Base-by-base conservation (phyloP, 2,888 invertebrate genomes). In the Conchocele bisecta region DNA sequence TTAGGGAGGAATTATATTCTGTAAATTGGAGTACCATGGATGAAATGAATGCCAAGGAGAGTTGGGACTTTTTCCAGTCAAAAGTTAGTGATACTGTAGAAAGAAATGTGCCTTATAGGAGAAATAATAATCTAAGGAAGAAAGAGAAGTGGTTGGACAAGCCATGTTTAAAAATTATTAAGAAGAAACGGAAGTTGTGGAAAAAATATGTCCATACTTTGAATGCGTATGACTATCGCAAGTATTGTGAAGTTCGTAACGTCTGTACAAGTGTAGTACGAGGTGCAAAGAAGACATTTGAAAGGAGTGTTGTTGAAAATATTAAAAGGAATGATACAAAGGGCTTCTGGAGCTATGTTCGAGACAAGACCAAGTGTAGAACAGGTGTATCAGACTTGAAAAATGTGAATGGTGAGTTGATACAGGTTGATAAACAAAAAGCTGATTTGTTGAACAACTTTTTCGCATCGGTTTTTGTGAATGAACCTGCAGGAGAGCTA, bases 281-380 rank as follows among this genome's bases (percentile, higher is more conserved):
- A 17, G 35, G 3, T 15, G 53, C 53, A 31, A 53, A 33, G 17
- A 53, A 35, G 35, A 53, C 31, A 7, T 53, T 33, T 20, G 53
- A 53, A n/a, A 31, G 35, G 5, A 53, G 15, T 33, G 15, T 53
- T 4, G 29, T 35, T n/a, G 24, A 31, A 15, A 35, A 53, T 17
- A 22, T 53, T n/a, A 53, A 53, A 42, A 42, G n/a, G 35, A 9
- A 31, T 5, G 35, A 53, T 9, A 22, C 53, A 2, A 53, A 53
- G 17, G 31, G 33, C 13, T 53, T 53, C 35, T 53, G 53, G 53
- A 29, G 53, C n/a, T 53, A 53, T 53, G 53, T 53, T 3, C n/a
- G 35, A 7, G 31, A 31, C 5, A 53, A 53, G 35, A 53, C 33
- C 15, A 53, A 53, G 29, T 33, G 33, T 33, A 4, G 22, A 20